A percentile compares a stretch with the other conserved stretches of the same genome.
Evolutionary conservation across 2,113 vertebrate genomes (phyloP).

Genomic region (Grammomys surdaster): DNA sequence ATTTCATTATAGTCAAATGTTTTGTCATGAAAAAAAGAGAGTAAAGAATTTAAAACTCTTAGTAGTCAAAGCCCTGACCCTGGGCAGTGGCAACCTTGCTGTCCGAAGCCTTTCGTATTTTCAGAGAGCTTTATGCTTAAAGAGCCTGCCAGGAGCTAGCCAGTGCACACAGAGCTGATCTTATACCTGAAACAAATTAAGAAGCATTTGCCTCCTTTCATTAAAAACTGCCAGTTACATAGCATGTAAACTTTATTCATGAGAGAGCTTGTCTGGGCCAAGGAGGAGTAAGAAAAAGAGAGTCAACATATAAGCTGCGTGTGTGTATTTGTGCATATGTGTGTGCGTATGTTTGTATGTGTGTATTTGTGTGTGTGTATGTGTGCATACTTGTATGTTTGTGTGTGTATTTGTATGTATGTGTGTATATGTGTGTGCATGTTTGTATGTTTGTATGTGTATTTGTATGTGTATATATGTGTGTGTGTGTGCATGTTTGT

Average conservation of each 20-base stretch:
- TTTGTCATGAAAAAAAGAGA: not conserved
- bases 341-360: not conserved
- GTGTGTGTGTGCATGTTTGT: not conserved
- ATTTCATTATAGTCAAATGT: not conserved
- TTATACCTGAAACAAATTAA: slow-evolving; percentile 52
- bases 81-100: not conserved
- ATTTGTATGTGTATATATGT: not conserved
- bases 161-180: slow-evolving; percentile 25
- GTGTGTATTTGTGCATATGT: not conserved
- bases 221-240: slow-evolving; percentile 53
- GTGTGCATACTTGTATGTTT: not conserved
- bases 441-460: not conserved
- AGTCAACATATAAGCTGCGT: not conserved
- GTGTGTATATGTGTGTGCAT: not conserved
- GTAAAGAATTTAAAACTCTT: not conserved
- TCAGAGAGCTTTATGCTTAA: slow-evolving; percentile 26
- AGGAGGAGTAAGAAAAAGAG: not conserved
- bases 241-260: slow-evolving; percentile 8
- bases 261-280: not conserved
- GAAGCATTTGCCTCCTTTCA: slow-evolving; percentile 41
- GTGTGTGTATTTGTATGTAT: not conserved
- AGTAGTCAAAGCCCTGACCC: not conserved
- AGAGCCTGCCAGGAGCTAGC: slow-evolving; percentile 58
- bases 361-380: not conserved
- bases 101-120: not conserved